A percentile compares a stretch with the other conserved stretches of the same genome.
These are phyloP conservation scores for Phataginus tricuspis DNA, from an alignment of 2,797 vertebrate species.

Conservation along the genomic window DNA sequence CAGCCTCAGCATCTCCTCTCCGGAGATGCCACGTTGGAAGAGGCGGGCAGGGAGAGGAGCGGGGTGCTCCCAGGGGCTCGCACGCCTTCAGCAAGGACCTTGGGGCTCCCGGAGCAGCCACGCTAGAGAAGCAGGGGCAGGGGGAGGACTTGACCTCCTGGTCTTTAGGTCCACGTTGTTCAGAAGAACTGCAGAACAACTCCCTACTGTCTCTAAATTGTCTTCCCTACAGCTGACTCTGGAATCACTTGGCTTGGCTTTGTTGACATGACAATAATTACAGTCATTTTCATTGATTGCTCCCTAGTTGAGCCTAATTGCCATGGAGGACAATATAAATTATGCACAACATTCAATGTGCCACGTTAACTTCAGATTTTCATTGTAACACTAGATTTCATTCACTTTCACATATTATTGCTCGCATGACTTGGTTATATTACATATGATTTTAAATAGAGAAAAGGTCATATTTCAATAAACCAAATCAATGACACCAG, in stretches of 20 bases:
- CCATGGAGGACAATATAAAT: conserved; percentile 46
- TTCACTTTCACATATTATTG: neutral
- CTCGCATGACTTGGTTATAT: neutral
- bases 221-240: conserved; percentile 33
- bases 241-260: conserved; percentile 51
- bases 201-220: neutral
- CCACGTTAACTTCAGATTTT: conserved; percentile 49
- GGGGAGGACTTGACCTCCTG: neutral
- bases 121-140: neutral
- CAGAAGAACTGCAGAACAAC: neutral
- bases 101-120: too few relatives aligned
- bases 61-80: neutral
- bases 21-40: neutral
- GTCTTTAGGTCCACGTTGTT: neutral
- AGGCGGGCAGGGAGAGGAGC: too few relatives aligned
- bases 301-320: conserved; percentile 63
- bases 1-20: fast-evolving
- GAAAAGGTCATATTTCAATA: neutral
- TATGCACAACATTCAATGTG: conserved; percentile 45
- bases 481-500: neutral
- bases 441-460: neutral
- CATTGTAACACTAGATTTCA: neutral
- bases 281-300: conserved; percentile 67
- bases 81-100: neutral
- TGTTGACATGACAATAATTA: conserved; percentile 67